Evolutionary conservation across 1,140 invertebrate species (phyloP).

Genomic region (Polypedilum pembai): DNA sequence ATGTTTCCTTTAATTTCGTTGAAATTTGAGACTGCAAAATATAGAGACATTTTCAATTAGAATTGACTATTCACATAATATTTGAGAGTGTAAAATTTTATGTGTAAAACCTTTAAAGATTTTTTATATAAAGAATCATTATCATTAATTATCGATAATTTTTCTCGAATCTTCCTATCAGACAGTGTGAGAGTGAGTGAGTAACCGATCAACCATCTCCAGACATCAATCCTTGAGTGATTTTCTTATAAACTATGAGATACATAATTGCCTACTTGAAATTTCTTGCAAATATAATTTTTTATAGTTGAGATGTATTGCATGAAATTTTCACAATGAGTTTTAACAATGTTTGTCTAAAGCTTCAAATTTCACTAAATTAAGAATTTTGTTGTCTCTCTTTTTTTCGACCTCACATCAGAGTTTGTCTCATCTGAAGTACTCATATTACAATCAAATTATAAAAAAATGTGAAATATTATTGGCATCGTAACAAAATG

Average conservation of each 20-base stretch:
- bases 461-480: no score
- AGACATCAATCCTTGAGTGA: no score
- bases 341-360: not conserved
- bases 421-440: no score
- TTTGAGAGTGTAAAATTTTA: not conserved
- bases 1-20: slow-evolving; percentile 71
- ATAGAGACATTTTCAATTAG: slow-evolving; percentile 52
- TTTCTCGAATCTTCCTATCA: not conserved
- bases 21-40: slow-evolving; percentile 65
- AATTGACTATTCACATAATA: slow-evolving; percentile 48
- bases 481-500: not conserved
- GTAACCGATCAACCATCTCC: no score
- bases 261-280: slow-evolving; percentile 27
- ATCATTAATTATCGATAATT: not conserved
- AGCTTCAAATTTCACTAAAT: not conserved
- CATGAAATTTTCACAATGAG: slow-evolving; percentile 10
- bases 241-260: no score
- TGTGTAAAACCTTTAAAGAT: slow-evolving; percentile 26
- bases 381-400: no score
- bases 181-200: not conserved
- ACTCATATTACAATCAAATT: no score
- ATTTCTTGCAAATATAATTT: not conserved
- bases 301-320: not conserved
- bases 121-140: slow-evolving; percentile 23
- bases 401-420: no score